A percentile compares a stretch with the other conserved stretches of the same genome.
Conservation (phyloP, 2,113 vertebrate genomes). For the mouse (Mus musculus) region GRCm39 chr1:109605501-109606000, state of each 20-base stretch:
- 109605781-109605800: background rate
- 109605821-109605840: too few relatives aligned
- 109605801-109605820: background rate
- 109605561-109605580: background rate
- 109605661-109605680: background rate
- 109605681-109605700: background rate
- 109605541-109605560: background rate
- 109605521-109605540: background rate
- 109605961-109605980: background rate
- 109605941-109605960: background rate
- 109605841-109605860: background rate
- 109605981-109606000: background rate
- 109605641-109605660: background rate
- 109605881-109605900: background rate
- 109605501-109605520: background rate
- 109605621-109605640: background rate
- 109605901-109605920: background rate
- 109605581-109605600: background rate
- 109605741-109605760: background rate
- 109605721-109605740: fast-evolving
- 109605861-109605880: background rate
- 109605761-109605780: background rate
- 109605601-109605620: too few relatives aligned
- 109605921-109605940: background rate
- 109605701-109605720: background rate